These are phyloP conservation scores for Buathra laborator DNA, from an alignment of 2,888 invertebrate species.

Conservation along the genomic window DNA sequence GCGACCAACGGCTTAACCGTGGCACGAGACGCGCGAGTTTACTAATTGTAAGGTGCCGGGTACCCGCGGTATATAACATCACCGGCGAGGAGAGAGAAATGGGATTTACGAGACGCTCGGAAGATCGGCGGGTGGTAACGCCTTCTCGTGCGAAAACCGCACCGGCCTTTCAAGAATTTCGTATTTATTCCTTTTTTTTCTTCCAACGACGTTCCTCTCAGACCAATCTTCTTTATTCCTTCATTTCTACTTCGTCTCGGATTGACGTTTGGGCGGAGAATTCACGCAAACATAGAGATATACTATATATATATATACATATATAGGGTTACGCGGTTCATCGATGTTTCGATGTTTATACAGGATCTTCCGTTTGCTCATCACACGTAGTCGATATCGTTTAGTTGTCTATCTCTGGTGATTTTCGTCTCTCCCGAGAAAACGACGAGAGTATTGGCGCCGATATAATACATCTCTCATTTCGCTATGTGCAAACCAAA, in stretches of 20 bases:
- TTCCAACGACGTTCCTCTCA: conserved; percentile 7
- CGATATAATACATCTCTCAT: conserved; percentile 61
- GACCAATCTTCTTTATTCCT: not conserved
- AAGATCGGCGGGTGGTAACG: conserved; percentile 60
- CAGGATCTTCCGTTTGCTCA: conserved; percentile 61
- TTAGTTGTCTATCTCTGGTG: conserved; percentile 33
- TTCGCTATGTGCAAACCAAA: conserved; percentile 56
- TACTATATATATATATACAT: conserved; percentile 1
- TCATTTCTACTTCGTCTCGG: conserved; percentile 11
- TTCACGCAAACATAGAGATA: not conserved
- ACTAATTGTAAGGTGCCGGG: conserved; percentile 68
- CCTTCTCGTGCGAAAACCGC: conserved; percentile 51
- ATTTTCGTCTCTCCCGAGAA: conserved; percentile 14
- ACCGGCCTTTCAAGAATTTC: conserved; percentile 60
- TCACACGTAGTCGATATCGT: conserved; percentile 59
- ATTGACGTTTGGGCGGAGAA: conserved; percentile 44
- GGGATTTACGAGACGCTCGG: conserved; percentile 64
- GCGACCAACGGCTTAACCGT: conserved; percentile 61
- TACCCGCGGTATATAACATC: conserved; percentile 35
- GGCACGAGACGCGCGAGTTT: conserved; percentile 65
- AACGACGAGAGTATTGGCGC: conserved; percentile 55
- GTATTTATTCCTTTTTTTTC: conserved; percentile 31
- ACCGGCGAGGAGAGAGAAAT: conserved; percentile 37
- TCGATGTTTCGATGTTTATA: conserved; percentile 63
- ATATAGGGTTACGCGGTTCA: conserved; percentile 45